These are phyloP conservation scores for Xyrauchen texanus DNA, from an alignment of 2,113 vertebrate species.

Conservation along the genomic window DNA sequence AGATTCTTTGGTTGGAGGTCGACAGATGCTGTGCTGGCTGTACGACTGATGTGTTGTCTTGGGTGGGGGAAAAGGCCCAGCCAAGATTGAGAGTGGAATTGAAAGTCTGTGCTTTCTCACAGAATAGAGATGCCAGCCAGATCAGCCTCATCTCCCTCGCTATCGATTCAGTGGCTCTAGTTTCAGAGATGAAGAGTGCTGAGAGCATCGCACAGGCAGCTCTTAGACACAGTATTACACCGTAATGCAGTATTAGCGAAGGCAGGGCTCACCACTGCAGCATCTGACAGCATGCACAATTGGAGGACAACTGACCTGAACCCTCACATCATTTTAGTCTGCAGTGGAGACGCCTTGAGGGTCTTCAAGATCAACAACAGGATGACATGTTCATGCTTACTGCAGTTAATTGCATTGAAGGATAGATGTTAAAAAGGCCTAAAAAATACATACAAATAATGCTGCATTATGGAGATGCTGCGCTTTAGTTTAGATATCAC, in stretches of 20 bases:
- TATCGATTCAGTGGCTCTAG: conserved; percentile 41
- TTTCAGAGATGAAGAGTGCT: conserved; percentile 26
- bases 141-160: conserved; percentile 40
- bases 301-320: conserved; percentile 35
- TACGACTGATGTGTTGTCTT: background rate
- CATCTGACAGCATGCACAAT: background rate
- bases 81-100: conserved; percentile 10
- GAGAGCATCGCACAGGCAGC: background rate
- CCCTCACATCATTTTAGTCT: conserved; percentile 39
- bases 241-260: conserved; percentile 7
- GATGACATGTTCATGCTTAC: background rate
- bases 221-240: conserved; percentile 20
- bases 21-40: background rate
- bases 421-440: no score
- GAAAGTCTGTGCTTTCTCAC: conserved; percentile 25
- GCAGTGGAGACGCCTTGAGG: conserved; percentile 42
- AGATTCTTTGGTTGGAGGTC: conserved; percentile 36
- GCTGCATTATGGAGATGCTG: no score
- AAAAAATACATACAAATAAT: no score
- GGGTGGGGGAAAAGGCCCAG: background rate
- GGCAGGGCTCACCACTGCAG: conserved; percentile 9
- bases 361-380: conserved; percentile 46
- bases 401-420: no score
- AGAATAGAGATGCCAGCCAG: conserved; percentile 39
- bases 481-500: no score